Evolutionary conservation across 2,797 vertebrate species (phyloP).

Genomic region (Cyclura pinguis): DNA sequence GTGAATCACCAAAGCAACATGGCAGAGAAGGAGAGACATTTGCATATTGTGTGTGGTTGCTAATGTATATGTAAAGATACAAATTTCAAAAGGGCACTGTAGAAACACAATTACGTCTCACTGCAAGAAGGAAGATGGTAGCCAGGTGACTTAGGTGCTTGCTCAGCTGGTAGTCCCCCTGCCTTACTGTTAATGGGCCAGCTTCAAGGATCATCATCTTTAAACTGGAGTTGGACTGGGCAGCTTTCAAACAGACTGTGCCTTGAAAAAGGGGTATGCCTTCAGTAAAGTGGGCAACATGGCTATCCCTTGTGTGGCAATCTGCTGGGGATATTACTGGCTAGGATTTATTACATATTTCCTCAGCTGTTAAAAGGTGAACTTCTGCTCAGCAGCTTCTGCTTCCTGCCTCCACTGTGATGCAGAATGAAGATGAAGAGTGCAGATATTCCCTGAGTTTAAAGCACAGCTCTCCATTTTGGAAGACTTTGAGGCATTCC

Average conservation of each 20-base stretch:
- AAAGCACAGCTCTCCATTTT: not conserved
- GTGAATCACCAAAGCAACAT: not conserved
- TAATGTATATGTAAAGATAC: not conserved
- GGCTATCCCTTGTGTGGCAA: not conserved
- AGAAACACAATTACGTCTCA: not conserved
- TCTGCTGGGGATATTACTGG: not conserved
- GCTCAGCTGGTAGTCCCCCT: not conserved
- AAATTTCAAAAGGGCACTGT: not conserved
- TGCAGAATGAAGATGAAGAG: not conserved
- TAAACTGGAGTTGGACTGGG: not conserved
- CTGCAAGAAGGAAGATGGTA: not conserved
- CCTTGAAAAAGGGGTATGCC: too few relatives aligned
- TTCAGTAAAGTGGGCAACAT: not conserved
- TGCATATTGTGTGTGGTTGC: not conserved
- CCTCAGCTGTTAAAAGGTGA: not conserved
- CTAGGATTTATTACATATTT: slow-evolving; percentile 6
- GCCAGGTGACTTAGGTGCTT: not conserved
- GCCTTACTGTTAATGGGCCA: too few relatives aligned
- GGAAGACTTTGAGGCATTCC: not conserved
- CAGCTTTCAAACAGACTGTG: not conserved
- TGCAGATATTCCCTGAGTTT: not conserved
- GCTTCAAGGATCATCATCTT: not conserved
- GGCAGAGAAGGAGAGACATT: not conserved
- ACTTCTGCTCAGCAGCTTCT: not conserved
- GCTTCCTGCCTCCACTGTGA: not conserved